Evolutionary conservation across 1,140 invertebrate genomes (phyloP), one percentile per base, ranked within the genome.

Genomic region (Drosophila murphyi): DNA sequence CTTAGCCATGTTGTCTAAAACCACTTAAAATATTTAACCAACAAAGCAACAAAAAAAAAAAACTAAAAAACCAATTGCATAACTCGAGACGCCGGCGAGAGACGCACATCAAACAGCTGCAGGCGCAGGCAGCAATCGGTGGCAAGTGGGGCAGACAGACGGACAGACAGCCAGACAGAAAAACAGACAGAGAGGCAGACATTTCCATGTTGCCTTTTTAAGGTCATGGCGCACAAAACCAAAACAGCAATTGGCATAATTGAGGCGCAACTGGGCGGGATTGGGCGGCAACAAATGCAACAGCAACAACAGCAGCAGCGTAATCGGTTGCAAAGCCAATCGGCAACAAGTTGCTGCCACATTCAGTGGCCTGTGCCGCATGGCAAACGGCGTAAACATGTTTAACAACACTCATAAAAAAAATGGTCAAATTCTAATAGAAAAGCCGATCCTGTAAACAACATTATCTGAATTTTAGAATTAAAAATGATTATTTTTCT

Each of bases 191-290:
- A 64, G 62, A 51, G 64, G 72, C 85, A 89, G 80, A 88, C 85
- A 88, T 88, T 88, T 88, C 85, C 83, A 88, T 88, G 85, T 64
- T 89, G 83, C 77, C 85, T 89, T 89, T 88, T 88, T 88, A 88
- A 88, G 85, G 85, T 88, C 85, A 88, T 88, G 85, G 85, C 85
- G 78, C 76, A 71, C 51, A 37, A 51, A 51, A 39, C 67, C 76
- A 72, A 76, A 72, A 80, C 75, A 57, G 78, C 83, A 87, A 87
- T 88, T 88, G 83, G 86, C 80, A 88, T 88, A 88, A 88, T 88
- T 88, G 85, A 89, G 85, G 85, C 78, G 81, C 85, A 89, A 74
- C 77, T 75, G 57, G 52, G 52, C 61, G 57, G 75, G 62, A 81
- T 67, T 63, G 74, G 72, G 35, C 74, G 68, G 79, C 77, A 64